Evolutionary conservation across 2,888 invertebrate species (phyloP), one percentile per base, ranked within the genome.

Genomic region (Cistogaster globosa): DNA sequence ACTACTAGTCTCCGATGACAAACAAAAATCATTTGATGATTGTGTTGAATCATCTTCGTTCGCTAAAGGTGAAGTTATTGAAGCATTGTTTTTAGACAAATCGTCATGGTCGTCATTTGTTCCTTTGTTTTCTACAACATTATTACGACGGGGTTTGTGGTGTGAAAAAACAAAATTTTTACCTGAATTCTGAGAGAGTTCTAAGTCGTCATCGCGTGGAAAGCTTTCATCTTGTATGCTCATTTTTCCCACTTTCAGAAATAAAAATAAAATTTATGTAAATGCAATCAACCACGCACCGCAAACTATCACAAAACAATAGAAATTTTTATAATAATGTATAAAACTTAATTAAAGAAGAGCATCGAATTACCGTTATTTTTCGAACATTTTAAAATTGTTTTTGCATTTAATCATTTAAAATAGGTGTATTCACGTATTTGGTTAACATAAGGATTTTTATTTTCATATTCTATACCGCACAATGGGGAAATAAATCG

Each of bases 181-280:
- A 12, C 60, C 65, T 0, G 83, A 82, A 79, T 55, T 72, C 12
- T 36, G 48, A 11, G 87, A 87, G 3, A 77, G 74, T 42, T 89
- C 88, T 6, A 89, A 57, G 38, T 87, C 85, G 26, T 89, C 90
- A 62, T 91, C 91, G 0, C 87, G 72, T 5, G 91, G 92, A 82
- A 92, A 92, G 78, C 91, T 92, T 86, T 92, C 91, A 85, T 92
- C 91, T 67, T 90, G 88, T 51, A 91, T 77, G 78, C 90, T 91
- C 92, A 92, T 92, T 22, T 65, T 67, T 60, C 45, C 8, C 18
- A 9, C 12, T 36, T 68, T 20, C 16, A 3, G 6, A 11, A n/a
- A 26, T 4, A 26, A 7, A 11, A n/a, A 26, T 4, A 26, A 7
- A 32, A 5, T 32, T 32, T 5, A 32, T 32, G 32, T 32, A 32